phyloP scores from a whole-genome alignment of 2,113 vertebrate species.

The Anarhynchus alexandrinus region DNA sequence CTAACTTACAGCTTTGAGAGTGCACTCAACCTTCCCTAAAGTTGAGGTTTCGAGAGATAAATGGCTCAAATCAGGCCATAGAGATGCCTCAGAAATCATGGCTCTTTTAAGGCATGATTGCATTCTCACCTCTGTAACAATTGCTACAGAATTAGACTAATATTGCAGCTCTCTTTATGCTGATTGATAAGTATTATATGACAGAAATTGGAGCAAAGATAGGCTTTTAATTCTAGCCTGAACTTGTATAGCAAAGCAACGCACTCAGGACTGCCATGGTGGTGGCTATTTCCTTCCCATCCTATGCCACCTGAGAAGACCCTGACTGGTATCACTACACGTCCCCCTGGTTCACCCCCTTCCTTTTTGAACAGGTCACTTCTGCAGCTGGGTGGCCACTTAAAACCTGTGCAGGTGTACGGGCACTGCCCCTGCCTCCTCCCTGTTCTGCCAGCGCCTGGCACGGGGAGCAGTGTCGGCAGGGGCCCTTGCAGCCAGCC shows the following conservation, averaged over 20 bases:
- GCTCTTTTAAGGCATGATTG: background rate
- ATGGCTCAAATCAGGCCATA: background rate
- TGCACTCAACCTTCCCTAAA: background rate
- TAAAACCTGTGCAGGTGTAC: background rate
- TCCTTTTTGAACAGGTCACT: background rate
- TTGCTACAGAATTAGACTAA: background rate
- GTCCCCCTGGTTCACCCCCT: background rate
- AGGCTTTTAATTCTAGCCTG: background rate
- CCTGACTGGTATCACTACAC: background rate
- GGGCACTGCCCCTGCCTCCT: fast-evolving
- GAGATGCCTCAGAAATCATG: background rate
- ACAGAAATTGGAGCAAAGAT: background rate
- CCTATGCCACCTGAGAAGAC: background rate
- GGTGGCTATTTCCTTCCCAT: background rate
- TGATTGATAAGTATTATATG: background rate
- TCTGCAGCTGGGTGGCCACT: background rate
- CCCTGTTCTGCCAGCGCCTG: background rate
- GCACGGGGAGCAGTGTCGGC: fast-evolving
- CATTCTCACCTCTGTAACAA: background rate
- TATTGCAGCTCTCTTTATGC: background rate
- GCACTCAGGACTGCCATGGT: background rate
- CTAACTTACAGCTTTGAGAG: background rate
- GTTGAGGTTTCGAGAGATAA: slow-evolving; percentile 2
- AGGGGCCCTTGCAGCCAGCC: background rate
- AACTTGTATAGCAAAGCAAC: background rate